phyloP scores from a whole-genome alignment of 2,888 invertebrate species.

The Boloria euphrosyne region DNA sequence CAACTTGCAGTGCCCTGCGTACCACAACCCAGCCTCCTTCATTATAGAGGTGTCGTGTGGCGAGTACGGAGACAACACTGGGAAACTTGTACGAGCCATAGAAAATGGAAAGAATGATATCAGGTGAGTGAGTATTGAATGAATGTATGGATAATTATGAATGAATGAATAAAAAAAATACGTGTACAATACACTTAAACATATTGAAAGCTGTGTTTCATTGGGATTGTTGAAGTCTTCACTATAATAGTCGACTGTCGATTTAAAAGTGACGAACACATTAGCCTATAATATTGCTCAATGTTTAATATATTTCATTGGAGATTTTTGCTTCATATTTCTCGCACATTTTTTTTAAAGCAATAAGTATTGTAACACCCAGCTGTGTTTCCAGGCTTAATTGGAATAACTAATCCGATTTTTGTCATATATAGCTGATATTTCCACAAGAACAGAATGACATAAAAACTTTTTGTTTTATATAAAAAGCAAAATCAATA shows the following conservation, averaged over 20 bases:
- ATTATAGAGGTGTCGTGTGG: constrained; percentile 98
- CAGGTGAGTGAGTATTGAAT: constrained; percentile 51
- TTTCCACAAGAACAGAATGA: background rate
- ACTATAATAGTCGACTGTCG: no score
- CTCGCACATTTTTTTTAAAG: background rate
- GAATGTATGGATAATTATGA: no score
- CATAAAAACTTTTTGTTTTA: background rate
- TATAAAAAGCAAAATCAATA: background rate
- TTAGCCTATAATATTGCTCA: no score
- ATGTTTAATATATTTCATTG: no score
- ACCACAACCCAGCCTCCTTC: constrained; percentile 98
- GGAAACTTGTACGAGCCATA: constrained; percentile 91
- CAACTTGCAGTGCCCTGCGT: constrained; percentile 94
- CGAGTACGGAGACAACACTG: constrained; percentile 96
- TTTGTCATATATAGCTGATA: background rate
- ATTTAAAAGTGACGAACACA: no score
- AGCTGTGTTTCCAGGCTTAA: constrained; percentile 1
- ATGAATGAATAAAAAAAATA: no score
- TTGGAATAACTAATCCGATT: background rate
- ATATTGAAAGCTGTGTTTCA: no score
- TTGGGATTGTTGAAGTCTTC: no score
- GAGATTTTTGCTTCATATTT: no score
- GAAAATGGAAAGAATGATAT: constrained; percentile 92
- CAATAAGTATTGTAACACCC: background rate
- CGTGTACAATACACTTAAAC: no score